phyloP scores from a whole-genome alignment of 2,888 invertebrate species.

The Heteromyza rotundicornis region DNA sequence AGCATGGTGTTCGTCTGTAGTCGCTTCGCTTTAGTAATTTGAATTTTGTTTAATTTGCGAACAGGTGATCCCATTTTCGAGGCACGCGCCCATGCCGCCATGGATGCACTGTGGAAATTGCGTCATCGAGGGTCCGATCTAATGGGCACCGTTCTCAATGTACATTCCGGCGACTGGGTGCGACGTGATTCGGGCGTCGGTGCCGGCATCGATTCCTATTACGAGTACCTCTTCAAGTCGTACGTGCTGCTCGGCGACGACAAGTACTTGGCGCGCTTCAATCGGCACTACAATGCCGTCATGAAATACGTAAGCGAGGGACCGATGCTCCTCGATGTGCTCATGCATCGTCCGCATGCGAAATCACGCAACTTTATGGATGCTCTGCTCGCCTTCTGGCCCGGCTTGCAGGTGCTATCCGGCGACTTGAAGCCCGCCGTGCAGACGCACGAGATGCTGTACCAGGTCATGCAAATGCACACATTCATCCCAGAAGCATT shows the following conservation, averaged over 20 bases:
- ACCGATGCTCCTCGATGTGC: conserved; percentile 92
- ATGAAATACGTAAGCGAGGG: conserved; percentile 96
- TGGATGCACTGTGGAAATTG: conserved; percentile 96
- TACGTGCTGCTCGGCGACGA: conserved; percentile 95
- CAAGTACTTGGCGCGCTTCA: conserved; percentile 91
- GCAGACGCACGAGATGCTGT: conserved; percentile 99
- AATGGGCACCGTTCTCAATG: conserved; percentile 96
- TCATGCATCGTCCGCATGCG: conserved; percentile 93
- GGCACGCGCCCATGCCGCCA: conserved; percentile 91
- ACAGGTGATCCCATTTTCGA: conserved; percentile 88
- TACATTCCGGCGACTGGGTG: conserved; percentile 98
- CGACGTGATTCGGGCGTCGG: conserved; percentile 96
- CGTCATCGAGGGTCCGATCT: conserved; percentile 87
- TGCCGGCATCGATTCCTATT: conserved; percentile 99
- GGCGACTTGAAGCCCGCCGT: conserved; percentile 97
- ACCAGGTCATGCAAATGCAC: conserved; percentile 97
- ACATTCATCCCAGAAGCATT: conserved; percentile 99
- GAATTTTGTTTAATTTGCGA: not conserved
- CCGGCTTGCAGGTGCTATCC: conserved; percentile 86
- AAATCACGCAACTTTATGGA: conserved; percentile 98
- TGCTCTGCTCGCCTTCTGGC: conserved; percentile 97
- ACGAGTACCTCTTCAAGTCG: conserved; percentile 97
- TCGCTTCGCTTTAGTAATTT: not conserved
- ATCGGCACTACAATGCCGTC: conserved; percentile 92
- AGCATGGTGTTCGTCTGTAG: not conserved